These are phyloP conservation scores for Himalopsyche japonica DNA, from an alignment of 2,888 invertebrate species.

Conservation along the genomic window DNA sequence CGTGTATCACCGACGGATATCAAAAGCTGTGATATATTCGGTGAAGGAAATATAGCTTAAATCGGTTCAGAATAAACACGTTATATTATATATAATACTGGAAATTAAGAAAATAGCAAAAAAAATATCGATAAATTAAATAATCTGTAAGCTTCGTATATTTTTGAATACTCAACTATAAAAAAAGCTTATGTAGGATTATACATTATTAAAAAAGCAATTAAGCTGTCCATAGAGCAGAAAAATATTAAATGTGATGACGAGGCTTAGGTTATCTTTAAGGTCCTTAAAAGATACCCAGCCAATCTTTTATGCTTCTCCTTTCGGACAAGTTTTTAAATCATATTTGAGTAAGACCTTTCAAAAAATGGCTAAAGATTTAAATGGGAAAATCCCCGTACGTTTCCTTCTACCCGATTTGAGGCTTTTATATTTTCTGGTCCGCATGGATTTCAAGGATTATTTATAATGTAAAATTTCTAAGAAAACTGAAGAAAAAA, in stretches of 20 bases:
- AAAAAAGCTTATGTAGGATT: background rate
- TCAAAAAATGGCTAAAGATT: background rate
- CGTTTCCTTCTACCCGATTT: background rate
- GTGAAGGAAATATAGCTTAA: too few species aligned
- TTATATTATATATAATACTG: too few species aligned
- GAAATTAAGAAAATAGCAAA: too few species aligned
- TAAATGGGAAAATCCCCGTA: background rate
- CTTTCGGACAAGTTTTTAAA: background rate
- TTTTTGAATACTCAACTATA: too few species aligned
- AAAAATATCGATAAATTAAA: too few species aligned
- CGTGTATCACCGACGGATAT: too few species aligned
- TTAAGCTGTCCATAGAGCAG: background rate
- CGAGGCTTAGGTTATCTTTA: background rate
- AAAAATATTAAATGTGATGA: background rate
- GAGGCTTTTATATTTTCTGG: slow-evolving; percentile 10
- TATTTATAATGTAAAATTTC: slow-evolving; percentile 12
- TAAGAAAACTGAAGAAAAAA: background rate
- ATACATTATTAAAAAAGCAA: background rate
- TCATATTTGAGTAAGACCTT: background rate
- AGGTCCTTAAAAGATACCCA: background rate
- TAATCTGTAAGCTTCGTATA: too few species aligned
- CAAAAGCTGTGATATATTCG: too few species aligned
- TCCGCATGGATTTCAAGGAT: slow-evolving; percentile 7
- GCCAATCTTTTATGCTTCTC: background rate
- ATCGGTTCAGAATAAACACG: too few species aligned